Evolutionary conservation across 2,888 invertebrate genomes (phyloP).

Genomic region (Choreutis nemorana): DNA sequence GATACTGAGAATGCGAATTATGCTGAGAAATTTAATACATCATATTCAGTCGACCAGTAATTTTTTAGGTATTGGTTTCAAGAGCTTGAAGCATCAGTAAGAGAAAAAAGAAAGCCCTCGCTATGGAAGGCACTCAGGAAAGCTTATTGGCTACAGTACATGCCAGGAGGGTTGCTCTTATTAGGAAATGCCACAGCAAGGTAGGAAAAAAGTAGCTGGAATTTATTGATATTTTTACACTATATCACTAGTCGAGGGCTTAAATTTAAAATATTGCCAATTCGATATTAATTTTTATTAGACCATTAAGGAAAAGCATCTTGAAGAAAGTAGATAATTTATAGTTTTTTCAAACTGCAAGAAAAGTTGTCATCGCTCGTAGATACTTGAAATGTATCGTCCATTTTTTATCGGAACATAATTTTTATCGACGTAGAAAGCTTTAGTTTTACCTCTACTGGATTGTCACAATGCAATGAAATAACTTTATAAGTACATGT

Average conservation of each 20-base stretch:
- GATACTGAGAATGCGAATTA: too few species aligned
- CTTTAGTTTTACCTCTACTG: too few species aligned
- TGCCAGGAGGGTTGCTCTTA: slow-evolving; percentile 65
- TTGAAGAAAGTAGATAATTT: too few species aligned
- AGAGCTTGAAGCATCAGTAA: slow-evolving; percentile 50
- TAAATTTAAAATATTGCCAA: too few species aligned
- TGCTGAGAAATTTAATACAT: too few species aligned
- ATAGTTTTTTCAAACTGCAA: not conserved
- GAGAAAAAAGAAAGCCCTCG: slow-evolving; percentile 60
- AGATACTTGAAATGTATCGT: too few species aligned
- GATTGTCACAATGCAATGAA: not conserved
- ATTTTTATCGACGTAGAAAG: too few species aligned
- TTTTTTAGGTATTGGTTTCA: slow-evolving; percentile 61
- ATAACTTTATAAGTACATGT: not conserved
- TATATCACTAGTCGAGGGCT: too few species aligned
- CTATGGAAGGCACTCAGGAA: slow-evolving; percentile 61
- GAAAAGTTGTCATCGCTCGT: not conserved
- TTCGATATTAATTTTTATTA: too few species aligned
- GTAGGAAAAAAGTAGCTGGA: slow-evolving; percentile 39
- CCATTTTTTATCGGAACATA: too few species aligned
- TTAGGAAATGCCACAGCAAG: slow-evolving; percentile 57
- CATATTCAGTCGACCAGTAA: too few species aligned
- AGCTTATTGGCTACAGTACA: slow-evolving; percentile 64
- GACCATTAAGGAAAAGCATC: too few species aligned
- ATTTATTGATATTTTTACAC: slow-evolving; percentile 3